A percentile compares a stretch with the other conserved stretches of the same genome.
Conservation (phyloP, 2,888 invertebrate species). For the Micropterix aruncella region DNA sequence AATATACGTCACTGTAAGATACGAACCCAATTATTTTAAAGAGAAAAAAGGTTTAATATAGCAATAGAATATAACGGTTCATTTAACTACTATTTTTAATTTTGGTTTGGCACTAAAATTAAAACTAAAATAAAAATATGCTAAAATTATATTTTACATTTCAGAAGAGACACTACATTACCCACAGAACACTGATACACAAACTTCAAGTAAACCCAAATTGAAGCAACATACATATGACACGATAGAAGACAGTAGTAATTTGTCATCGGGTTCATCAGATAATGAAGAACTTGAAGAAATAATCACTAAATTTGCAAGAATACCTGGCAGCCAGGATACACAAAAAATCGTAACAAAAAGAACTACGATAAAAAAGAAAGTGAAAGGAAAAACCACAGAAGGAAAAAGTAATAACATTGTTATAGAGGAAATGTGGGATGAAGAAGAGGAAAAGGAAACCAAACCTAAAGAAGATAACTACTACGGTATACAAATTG, state of each 20-base stretch:
- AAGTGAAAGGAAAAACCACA: constrained; percentile 16
- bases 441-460: constrained; percentile 21
- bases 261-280: constrained; percentile 23
- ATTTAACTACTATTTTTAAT: neutral
- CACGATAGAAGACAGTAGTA: neutral
- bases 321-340: constrained; percentile 33
- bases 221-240: neutral
- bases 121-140: no score
- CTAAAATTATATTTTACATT: constrained; percentile 2
- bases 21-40: no score
- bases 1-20: no score
- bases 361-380: constrained; percentile 37
- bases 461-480: constrained; percentile 10
- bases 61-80: neutral
- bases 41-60: no score
- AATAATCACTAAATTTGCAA: constrained; percentile 42
- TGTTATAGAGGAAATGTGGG: constrained; percentile 36
- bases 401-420: constrained; percentile 25
- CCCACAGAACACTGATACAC: no score
- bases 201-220: no score
- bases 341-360: constrained; percentile 41
- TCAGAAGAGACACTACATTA: no score
- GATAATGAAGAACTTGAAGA: constrained; percentile 42
- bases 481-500: constrained; percentile 25
- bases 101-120: no score